phyloP scores from a whole-genome alignment of 2,797 vertebrate species.

The Buphagus erythrorhynchus region DNA sequence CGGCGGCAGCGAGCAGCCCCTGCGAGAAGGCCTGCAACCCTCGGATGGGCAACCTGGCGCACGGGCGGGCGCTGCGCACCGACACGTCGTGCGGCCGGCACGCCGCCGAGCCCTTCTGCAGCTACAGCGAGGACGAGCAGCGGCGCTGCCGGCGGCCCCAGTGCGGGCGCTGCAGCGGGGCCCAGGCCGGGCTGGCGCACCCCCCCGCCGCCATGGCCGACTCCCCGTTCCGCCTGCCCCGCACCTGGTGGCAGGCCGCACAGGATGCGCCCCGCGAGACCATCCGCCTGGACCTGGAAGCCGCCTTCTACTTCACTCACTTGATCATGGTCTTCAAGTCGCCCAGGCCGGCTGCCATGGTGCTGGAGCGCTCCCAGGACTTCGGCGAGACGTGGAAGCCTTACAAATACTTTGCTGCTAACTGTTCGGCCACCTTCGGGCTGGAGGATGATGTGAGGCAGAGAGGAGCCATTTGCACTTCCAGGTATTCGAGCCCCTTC shows the following conservation, averaged over 20 bases:
- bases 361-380: conserved; percentile 93
- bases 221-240: conserved; percentile 91
- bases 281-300: conserved; percentile 91
- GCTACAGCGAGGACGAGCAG: conserved; percentile 75
- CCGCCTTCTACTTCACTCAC: conserved; percentile 95
- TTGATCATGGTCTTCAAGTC: conserved; percentile 95
- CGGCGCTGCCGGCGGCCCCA: conserved; percentile 74
- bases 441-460: conserved; percentile 83
- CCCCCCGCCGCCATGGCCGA: conserved; percentile 90
- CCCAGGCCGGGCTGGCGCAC: conserved; percentile 83
- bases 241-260: conserved; percentile 97
- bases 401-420: conserved; percentile 89
- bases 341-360: conserved; percentile 90
- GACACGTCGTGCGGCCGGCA: conserved; percentile 87
- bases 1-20: conserved; percentile 74
- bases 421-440: conserved; percentile 88
- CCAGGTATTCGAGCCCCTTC: conserved; percentile 89
- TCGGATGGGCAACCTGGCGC: conserved; percentile 92
- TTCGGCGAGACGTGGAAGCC: conserved; percentile 90
- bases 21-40: conserved; percentile 96
- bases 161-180: conserved; percentile 86
- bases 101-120: conserved; percentile 85
- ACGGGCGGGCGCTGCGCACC: conserved; percentile 87
- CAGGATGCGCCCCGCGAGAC: conserved; percentile 80
- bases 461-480: conserved; percentile 85